Base-by-base conservation (phyloP, 1,140 invertebrate species). In the Ceratina calcarata region DNA sequence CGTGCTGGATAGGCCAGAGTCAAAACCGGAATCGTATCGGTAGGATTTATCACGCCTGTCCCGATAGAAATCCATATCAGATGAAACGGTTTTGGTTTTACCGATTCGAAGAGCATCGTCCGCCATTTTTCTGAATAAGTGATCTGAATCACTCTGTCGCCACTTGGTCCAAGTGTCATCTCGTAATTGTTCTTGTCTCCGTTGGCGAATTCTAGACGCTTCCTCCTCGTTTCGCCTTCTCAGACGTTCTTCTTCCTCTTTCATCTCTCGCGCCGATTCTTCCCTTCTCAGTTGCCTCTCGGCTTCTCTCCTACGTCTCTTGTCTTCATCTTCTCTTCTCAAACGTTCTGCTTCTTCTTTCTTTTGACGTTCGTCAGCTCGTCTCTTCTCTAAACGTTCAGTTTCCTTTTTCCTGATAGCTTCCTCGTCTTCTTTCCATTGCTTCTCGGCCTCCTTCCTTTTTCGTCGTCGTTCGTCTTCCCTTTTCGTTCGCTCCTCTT, bases 221-320 rank as follows among this genome's bases (percentile, higher is more conserved):
- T 87, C 84, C n/a, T 75, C 77, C 10, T 89, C 73, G 20, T 61
- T 67, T 65, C 79, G 80, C 61, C 55, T 80, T 32, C 76, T 81
- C 58, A 78, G 49, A 32, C 64, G 77, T 79, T 84, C 58, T 27
- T 87, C 85, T 18, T 86, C 81, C 53, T 85, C 81, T 58, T 82
- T 83, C 20, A 85, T 68, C 12, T 69, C 64, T 66, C 80, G 79
- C 6, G 76, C 81, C 12, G 71, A 57, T 55, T 81, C 82, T 15
- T 88, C 84, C 69, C 81, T 80, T 64, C 85, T 83, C 13, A 61
- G 67, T 70, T 85, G 80, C 57, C 81, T 84, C 60, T 86, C 80
- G 0, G 71, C 58, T 3, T 82, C 80, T 27, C 83, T 80, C 60
- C 55, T 77, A 49, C 66, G 65, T 12, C 22, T 53, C 3, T 55